Evolutionary conservation across 2,888 invertebrate species (phyloP), one percentile per base, ranked within the genome.

Genomic region (Arctia plantaginis): DNA sequence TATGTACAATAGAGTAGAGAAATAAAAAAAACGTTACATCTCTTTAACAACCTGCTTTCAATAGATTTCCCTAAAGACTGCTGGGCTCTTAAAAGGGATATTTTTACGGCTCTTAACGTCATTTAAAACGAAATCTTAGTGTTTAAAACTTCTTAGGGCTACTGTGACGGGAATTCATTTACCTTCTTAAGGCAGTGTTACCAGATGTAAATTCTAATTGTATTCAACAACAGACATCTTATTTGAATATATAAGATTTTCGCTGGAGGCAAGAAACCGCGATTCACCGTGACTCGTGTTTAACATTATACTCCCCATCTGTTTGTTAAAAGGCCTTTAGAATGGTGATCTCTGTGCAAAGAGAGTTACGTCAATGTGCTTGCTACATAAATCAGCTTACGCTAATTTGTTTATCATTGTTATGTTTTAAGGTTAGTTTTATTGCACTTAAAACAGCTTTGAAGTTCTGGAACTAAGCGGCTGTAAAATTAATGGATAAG

Each of bases 321-420:
- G 86, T 86, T 88, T 85, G 85, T 85, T 89, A 87, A 90, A 90
- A 89, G 85, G 86, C 81, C 83, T 86, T 80, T 77, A 89, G 85
- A 89, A 88, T 83, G 68, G 82, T 76, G 55, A 69, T 83, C 80
- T 83, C 79, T 30, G 73, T 75, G 79, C 79, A 83, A 86, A 82
- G 76, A 79, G 81, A 83, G 83, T 85, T 82, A 85, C 86, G 78
- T 83, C 86, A 87, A 85, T 83, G 84, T 81, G 75, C 82, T 82
- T 74, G 78, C 79, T 80, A 77, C 83, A 87, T 88, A 88, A 89
- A 90, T 87, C 88, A 87, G 84, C 80, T 84, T 67, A 69, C 71
- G 71, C 76, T 88, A 87, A 88, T 86, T 86, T 88, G 87, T 88
- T 87, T 87, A 89, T 87, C 85, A 87, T 87, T 87, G 85, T 88